Evolutionary conservation across 2,797 vertebrate genomes (phyloP).

Genomic region (Prionace glauca): DNA sequence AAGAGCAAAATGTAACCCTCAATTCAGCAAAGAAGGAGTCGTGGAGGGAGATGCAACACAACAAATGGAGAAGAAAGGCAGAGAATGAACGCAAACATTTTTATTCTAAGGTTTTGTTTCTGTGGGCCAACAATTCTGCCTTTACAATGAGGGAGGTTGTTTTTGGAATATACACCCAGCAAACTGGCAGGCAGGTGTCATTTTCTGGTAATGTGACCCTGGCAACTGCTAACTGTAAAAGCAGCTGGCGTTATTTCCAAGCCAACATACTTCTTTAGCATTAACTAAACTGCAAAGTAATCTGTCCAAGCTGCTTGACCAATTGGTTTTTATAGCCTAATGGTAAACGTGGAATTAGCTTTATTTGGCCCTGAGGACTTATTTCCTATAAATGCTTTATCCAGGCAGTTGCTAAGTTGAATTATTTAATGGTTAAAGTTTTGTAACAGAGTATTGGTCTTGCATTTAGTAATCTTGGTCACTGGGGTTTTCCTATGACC

Average conservation of each 20-base stretch:
- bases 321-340: not conserved
- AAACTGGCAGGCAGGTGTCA: not conserved
- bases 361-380: not conserved
- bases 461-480: not conserved
- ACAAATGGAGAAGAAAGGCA: not conserved
- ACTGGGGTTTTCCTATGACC: not conserved
- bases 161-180: not conserved
- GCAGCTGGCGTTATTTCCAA: not conserved
- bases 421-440: conserved; percentile 9
- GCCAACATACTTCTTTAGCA: not conserved
- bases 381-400: not conserved
- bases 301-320: not conserved
- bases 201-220: not conserved
- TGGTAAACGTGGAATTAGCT: not conserved
- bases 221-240: not conserved
- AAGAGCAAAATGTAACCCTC: not conserved
- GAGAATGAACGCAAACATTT: not conserved
- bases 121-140: not conserved
- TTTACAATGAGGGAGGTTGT: not conserved
- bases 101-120: not conserved
- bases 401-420: not conserved
- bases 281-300: not conserved
- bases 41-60: not conserved
- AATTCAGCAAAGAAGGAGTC: not conserved
- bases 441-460: not conserved